Evolutionary conservation across 2,797 vertebrate genomes (phyloP).

Genomic region (Oophaga sylvatica): DNA sequence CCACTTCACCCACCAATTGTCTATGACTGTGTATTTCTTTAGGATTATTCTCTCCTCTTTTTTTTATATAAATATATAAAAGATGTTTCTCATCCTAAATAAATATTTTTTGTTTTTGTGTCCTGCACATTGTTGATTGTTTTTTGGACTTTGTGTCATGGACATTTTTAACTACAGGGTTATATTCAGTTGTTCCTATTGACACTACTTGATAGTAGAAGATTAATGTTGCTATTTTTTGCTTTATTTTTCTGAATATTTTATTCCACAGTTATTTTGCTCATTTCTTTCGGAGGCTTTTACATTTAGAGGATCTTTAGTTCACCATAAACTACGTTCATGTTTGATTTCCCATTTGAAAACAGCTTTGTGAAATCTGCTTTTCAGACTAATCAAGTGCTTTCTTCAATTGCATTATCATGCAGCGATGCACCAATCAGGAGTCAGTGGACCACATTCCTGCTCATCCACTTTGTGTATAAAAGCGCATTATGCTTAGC

Average conservation of each 20-base stretch:
- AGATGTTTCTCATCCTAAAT: no score
- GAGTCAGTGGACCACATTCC: conserved; percentile 17
- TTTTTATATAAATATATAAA: no score
- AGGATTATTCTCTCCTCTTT: no score
- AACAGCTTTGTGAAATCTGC: conserved; percentile 22
- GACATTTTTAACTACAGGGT: no score
- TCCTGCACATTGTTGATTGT: no score
- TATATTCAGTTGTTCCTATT: not conserved
- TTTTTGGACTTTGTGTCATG: no score
- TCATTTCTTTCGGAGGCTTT: not conserved
- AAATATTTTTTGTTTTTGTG: no score
- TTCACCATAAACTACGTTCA: conserved; percentile 1
- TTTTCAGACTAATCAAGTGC: conserved; percentile 32
- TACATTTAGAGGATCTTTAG: not conserved
- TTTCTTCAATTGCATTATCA: conserved; percentile 37
- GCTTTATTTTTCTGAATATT: not conserved
- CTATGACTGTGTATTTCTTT: no score
- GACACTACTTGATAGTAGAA: not conserved
- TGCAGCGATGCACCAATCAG: conserved; percentile 21
- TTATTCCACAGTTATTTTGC: not conserved
- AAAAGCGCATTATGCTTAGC: conserved; percentile 9
- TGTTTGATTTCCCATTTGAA: conserved; percentile 18
- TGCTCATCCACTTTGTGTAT: not conserved
- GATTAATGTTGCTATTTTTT: not conserved
- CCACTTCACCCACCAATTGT: no score